These are phyloP conservation scores for Trimorus sp. DNA, from an alignment of 2,888 invertebrate species.

Conservation along the genomic window DNA sequence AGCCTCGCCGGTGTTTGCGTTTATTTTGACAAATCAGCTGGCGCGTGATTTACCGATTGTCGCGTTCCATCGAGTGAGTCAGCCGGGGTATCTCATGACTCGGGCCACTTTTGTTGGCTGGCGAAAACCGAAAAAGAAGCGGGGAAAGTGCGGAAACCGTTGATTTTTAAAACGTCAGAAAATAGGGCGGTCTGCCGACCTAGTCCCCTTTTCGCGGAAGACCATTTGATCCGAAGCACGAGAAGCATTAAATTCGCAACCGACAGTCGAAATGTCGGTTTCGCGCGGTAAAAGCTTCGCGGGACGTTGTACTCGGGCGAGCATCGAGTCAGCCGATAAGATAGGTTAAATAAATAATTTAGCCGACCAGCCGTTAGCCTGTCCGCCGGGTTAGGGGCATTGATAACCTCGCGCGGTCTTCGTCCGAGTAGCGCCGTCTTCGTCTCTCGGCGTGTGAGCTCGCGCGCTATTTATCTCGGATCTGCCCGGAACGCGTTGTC, in stretches of 20 bases:
- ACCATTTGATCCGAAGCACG: slow-evolving; percentile 14
- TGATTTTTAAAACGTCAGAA: too few relatives aligned
- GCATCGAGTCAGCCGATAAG: slow-evolving; percentile 74
- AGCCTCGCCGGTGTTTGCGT: neutral
- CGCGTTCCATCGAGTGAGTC: too few relatives aligned
- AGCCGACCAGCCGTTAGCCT: slow-evolving; percentile 76
- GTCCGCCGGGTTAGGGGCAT: slow-evolving; percentile 70
- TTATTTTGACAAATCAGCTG: slow-evolving; percentile 15
- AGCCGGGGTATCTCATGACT: too few relatives aligned
- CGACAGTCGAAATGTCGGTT: slow-evolving; percentile 35
- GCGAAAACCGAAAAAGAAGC: too few relatives aligned
- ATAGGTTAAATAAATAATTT: slow-evolving; percentile 80
- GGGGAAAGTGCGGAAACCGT: too few relatives aligned
- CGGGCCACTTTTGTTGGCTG: too few relatives aligned
- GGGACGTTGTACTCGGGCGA: slow-evolving; percentile 69
- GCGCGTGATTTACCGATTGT: slow-evolving; percentile 8
- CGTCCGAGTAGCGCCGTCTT: slow-evolving; percentile 39
- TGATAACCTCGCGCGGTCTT: slow-evolving; percentile 74
- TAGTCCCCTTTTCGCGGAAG: neutral
- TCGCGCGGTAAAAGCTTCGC: slow-evolving; percentile 54
- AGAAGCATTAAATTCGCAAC: slow-evolving; percentile 31
- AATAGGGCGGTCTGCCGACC: too few relatives aligned
- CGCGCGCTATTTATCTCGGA: slow-evolving; percentile 74
- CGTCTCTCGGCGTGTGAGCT: slow-evolving; percentile 34
- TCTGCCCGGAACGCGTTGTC: slow-evolving; percentile 72